These are phyloP conservation scores for Pseudachorutes palmiensis DNA, from an alignment of 1,140 invertebrate genomes.

Conservation along the genomic window DNA sequence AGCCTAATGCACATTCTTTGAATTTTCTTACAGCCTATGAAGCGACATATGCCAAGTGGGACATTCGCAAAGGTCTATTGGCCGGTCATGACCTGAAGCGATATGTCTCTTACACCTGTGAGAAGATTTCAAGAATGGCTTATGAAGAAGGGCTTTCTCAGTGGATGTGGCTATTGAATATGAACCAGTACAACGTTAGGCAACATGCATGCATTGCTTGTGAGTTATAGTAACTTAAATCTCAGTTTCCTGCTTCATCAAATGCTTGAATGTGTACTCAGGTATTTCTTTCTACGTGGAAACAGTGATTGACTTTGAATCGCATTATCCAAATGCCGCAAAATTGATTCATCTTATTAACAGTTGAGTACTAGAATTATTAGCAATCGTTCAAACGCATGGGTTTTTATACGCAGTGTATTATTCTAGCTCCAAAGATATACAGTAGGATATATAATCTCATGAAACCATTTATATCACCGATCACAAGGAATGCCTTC, in stretches of 20 bases:
- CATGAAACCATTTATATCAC: no score
- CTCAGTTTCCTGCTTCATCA: no score
- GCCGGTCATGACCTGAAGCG: background rate
- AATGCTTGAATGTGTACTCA: background rate
- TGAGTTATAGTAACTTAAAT: background rate
- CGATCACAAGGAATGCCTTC: no score
- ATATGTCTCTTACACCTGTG: background rate
- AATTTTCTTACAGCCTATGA: background rate
- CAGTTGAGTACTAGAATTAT: no score
- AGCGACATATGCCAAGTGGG: background rate
- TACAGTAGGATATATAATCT: no score
- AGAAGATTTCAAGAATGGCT: background rate
- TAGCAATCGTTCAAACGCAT: no score
- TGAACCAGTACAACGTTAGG: background rate
- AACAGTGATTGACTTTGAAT: background rate
- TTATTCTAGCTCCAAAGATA: no score
- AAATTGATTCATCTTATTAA: background rate
- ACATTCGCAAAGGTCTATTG: background rate
- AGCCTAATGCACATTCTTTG: background rate
- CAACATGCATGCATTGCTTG: conserved; percentile 3
- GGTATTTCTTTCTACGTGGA: background rate
- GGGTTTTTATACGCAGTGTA: no score
- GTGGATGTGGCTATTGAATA: background rate
- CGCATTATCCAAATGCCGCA: background rate
- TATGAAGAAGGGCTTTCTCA: background rate